Evolutionary conservation across 2,888 invertebrate genomes (phyloP).

Genomic region (Polia nebulosa): DNA sequence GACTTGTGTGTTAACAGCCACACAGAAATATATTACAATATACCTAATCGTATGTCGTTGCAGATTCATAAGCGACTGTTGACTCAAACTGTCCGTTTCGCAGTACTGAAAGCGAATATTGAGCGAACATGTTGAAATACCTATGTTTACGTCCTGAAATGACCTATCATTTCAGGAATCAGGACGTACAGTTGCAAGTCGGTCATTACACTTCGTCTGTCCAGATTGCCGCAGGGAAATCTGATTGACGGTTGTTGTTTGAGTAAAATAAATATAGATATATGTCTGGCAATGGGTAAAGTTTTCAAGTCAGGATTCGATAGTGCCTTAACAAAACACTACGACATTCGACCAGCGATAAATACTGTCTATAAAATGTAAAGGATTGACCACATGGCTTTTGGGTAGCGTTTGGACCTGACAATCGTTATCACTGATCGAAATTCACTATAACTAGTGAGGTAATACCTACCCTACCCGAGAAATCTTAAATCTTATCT

Average conservation of each 20-base stretch:
- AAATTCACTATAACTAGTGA: background rate
- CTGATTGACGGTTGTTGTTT: background rate
- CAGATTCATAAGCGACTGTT: slow-evolving; percentile 10
- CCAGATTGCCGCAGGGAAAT: slow-evolving; percentile 10
- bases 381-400: background rate
- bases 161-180: too few relatives aligned
- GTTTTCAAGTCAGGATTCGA: background rate
- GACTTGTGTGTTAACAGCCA: background rate
- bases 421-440: background rate
- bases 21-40: too few relatives aligned
- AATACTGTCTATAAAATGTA: background rate
- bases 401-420: background rate
- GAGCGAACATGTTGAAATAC: slow-evolving; percentile 4
- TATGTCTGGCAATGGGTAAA: background rate
- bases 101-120: slow-evolving; percentile 12
- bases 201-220: background rate
- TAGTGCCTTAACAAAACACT: background rate
- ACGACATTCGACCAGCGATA: background rate
- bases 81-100: background rate
- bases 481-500: too few relatives aligned
- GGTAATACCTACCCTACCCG: background rate
- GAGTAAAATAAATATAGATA: background rate
- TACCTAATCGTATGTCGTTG: background rate
- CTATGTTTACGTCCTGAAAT: too few relatives aligned
- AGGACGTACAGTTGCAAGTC: slow-evolving; percentile 2